Conservation (phyloP, 2,113 vertebrate species). For the Dicerorhinus sumatrensis region DNA sequence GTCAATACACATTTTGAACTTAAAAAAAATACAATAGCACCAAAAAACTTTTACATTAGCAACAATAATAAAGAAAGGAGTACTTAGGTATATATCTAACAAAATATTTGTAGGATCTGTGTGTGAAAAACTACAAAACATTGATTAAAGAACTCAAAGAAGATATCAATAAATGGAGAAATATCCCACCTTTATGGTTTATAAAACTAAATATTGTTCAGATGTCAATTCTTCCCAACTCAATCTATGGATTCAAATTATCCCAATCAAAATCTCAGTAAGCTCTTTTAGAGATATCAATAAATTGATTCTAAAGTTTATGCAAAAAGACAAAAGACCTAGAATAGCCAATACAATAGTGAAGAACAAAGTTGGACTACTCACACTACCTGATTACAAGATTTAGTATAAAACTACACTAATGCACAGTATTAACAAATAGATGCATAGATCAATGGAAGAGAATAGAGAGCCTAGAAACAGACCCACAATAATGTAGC, state of each 20-base stretch:
- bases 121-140: not conserved
- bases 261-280: not conserved
- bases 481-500: not conserved
- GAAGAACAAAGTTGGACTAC: not conserved
- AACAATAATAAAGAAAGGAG: not conserved
- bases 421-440: not conserved
- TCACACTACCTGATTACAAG: not conserved
- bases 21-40: not conserved
- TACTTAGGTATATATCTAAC: not conserved
- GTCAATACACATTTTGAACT: not conserved
- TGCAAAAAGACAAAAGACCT: not conserved
- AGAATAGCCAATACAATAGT: not conserved
- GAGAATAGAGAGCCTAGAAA: not conserved
- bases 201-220: not conserved
- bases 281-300: not conserved
- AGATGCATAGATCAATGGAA: not conserved
- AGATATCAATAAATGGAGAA: not conserved
- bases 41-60: not conserved
- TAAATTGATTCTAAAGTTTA: not conserved
- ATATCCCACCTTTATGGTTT: not conserved
- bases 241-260: not conserved
- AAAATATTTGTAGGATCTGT: not conserved
- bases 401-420: not conserved
- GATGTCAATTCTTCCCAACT: not conserved
- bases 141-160: not conserved